Percentiles rank a stretch among this genome's conserved stretches.
phyloP scores from a whole-genome alignment of 2,113 vertebrate species.

The Passer domesticus region DNA sequence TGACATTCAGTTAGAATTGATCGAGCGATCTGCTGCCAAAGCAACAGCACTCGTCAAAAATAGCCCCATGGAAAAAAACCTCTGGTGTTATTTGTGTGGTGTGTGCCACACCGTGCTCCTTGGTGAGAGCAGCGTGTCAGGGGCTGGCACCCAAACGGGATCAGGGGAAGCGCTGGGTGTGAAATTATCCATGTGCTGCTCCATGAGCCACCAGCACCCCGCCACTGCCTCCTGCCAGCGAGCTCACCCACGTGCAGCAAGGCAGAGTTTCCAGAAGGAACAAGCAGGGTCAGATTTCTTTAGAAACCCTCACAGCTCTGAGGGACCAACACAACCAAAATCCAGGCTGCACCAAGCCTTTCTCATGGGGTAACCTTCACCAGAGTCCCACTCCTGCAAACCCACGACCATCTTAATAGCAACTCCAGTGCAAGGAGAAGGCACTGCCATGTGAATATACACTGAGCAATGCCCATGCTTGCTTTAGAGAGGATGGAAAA shows the following conservation, averaged over 20 bases:
- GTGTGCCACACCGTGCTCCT: background rate
- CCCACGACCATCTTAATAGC: accelerated
- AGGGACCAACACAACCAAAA: background rate
- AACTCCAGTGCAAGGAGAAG: background rate
- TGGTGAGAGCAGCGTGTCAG: background rate
- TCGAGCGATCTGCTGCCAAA: constrained; percentile 40
- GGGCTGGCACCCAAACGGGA: background rate
- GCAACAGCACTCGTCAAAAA: constrained; percentile 41
- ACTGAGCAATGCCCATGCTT: background rate
- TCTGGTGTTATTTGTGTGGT: background rate
- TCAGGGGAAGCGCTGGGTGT: background rate
- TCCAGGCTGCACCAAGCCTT: background rate
- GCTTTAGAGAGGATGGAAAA: background rate
- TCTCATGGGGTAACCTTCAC: background rate
- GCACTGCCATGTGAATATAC: accelerated
- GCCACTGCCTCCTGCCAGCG: background rate
- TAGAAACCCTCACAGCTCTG: constrained; percentile 10
- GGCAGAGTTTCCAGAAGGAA: constrained; percentile 38
- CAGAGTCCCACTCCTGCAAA: background rate
- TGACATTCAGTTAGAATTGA: constrained; percentile 57
- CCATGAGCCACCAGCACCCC: background rate
- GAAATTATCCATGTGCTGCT: background rate
- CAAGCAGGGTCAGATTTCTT: background rate
- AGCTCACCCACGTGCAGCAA: constrained; percentile 24
- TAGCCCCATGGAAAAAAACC: constrained; percentile 47